Conservation (phyloP, 2,113 vertebrate species). For the Bubo bubo region DNA sequence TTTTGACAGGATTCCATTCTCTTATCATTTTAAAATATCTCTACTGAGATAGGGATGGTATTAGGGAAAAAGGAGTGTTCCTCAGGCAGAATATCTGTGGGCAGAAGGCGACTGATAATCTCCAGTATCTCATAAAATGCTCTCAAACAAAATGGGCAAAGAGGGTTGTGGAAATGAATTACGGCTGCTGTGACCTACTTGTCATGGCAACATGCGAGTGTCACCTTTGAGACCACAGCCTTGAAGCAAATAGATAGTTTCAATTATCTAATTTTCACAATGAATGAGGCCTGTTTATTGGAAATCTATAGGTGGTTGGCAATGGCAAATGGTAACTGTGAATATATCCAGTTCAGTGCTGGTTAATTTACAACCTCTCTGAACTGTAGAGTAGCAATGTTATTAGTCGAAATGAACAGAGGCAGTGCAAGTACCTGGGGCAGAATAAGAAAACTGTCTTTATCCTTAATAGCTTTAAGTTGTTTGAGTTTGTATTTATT, state of each 20-base stretch:
- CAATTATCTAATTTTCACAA: conserved; percentile 75
- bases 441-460: neutral
- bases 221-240: conserved; percentile 57
- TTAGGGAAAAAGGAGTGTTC: neutral
- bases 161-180: conserved; percentile 38
- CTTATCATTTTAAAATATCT: neutral
- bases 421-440: neutral
- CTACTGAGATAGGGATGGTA: neutral
- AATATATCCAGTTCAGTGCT: neutral
- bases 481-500: neutral
- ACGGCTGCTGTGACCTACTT: conserved; percentile 28
- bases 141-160: neutral
- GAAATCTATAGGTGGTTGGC: conserved; percentile 74
- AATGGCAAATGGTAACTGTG: conserved; percentile 54
- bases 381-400: neutral
- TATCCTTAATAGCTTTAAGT: neutral
- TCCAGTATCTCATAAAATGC: conserved; percentile 7
- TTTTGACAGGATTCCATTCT: neutral
- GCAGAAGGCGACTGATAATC: neutral
- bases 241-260: conserved; percentile 69
- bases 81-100: neutral
- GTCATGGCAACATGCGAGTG: neutral
- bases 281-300: conserved; percentile 71
- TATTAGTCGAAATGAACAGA: conserved; percentile 50
- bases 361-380: conserved; percentile 55